Evolutionary conservation across 2,888 invertebrate species (phyloP), one percentile per base, ranked within the genome.

Genomic region (Coremacera marginata): DNA sequence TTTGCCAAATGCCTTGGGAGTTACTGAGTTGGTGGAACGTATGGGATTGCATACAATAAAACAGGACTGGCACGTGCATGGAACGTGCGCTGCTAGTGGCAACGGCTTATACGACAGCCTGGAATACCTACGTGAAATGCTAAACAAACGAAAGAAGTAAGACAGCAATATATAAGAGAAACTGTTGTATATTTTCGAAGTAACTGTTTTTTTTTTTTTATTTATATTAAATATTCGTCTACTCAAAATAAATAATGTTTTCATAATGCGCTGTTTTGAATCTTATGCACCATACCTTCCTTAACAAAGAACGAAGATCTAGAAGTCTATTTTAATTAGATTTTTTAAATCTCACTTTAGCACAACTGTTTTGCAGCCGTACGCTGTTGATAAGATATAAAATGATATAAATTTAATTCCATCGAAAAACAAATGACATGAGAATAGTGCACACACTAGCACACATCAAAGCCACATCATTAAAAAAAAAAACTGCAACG

Each of bases 1-100:
- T 80, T 68, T 87, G 60, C 83, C 85, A 0, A 77, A 83, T 70
- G 84, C 87, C 1, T 57, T 85, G 44, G 71, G 77, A 9, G 81
- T 83, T 16, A 79, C 77, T 5, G 71, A 84, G 31, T 34, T 86
- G 14, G 81, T 80, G 3, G 75, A 81, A 27, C 79, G 79, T 31
- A 78, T 84, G 74, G 75, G 78, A 34, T 81, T 84, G 73, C 77
- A 78, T 51, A 77, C 77, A 7, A 62, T 83, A 62, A 80, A 77
- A 25, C 84, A 84, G 62, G 72, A 67, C 3, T 83, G 84, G 83
- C 81, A 82, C 70, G 81, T 83, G 9, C 82, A 83, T 8, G 81
- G 77, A 25, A 81, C 82, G 0, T 83, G 83, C 76, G 84, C 82
- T 3, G 80, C 79, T 1, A 71, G 75, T 16, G 82, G 82, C 19